A percentile compares a stretch with the other conserved stretches of the same genome.
These are phyloP conservation scores for Stictonetta naevosa DNA, from an alignment of 2,113 vertebrate species.

Conservation along the genomic window DNA sequence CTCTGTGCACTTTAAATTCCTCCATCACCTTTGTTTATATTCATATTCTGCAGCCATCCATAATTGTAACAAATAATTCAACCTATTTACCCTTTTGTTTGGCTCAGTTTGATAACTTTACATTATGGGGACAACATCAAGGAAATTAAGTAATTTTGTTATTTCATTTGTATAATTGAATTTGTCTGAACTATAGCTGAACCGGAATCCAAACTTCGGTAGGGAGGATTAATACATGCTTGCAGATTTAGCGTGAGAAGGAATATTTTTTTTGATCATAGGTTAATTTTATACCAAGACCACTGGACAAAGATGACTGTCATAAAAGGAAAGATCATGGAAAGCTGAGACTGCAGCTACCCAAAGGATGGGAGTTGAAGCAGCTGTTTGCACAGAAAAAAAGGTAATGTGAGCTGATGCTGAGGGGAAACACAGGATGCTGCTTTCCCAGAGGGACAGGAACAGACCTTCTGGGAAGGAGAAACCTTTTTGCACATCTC, in stretches of 20 bases:
- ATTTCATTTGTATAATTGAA: conserved; percentile 69
- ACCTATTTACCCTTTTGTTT: conserved; percentile 52
- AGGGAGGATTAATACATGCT: not conserved
- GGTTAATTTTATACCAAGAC: not conserved
- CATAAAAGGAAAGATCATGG: not conserved
- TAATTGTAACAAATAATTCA: conserved; percentile 29
- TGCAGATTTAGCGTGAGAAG: not conserved
- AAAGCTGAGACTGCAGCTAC: not conserved
- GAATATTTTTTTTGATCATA: not conserved
- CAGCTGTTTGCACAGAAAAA: not conserved
- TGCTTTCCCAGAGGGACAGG: not conserved
- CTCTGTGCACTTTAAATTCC: not conserved
- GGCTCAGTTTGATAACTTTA: conserved; percentile 61
- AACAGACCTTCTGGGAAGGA: not conserved
- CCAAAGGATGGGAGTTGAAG: not conserved
- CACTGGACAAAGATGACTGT: not conserved
- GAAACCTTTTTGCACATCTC: not conserved
- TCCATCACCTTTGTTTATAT: not conserved
- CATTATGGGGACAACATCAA: conserved; percentile 43
- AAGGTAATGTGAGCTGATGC: fast-evolving
- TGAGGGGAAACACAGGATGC: not conserved
- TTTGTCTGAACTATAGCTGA: conserved; percentile 70
- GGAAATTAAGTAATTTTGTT: conserved; percentile 72
- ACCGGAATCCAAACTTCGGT: conserved; percentile 46
- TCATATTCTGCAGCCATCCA: not conserved